Conservation (phyloP, 92 coral and sea anemone species). For the Zoanthus sociatus region DNA sequence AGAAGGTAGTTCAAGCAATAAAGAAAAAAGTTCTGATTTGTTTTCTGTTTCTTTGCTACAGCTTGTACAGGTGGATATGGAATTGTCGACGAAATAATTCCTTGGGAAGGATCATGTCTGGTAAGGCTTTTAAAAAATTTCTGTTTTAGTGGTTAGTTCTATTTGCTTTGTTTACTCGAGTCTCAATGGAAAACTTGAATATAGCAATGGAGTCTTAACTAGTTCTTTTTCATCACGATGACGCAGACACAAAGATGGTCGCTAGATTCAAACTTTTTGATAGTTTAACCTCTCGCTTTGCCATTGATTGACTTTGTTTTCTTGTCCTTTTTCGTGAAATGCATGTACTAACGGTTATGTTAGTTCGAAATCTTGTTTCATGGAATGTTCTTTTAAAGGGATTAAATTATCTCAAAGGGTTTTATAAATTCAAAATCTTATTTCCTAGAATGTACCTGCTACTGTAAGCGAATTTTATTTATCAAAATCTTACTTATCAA, state of each 20-base stretch:
- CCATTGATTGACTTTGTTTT: background rate
- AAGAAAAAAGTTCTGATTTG: background rate
- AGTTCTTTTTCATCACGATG: too few relatives aligned
- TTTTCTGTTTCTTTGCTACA: background rate
- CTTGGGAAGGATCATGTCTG: slow-evolving; percentile 20
- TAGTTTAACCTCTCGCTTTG: background rate
- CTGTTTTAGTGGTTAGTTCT: background rate
- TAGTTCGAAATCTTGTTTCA: background rate
- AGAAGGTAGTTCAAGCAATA: background rate
- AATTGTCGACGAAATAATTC: slow-evolving; percentile 38
- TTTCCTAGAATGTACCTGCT: background rate
- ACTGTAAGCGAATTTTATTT: too few relatives aligned
- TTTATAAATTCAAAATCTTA: too few relatives aligned
- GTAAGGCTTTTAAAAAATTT: background rate
- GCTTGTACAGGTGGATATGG: slow-evolving; percentile 24
- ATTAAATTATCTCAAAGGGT: too few relatives aligned
- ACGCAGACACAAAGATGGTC: background rate
- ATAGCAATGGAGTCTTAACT: background rate
- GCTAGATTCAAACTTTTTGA: background rate
- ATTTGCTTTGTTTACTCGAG: background rate
- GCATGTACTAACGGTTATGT: background rate
- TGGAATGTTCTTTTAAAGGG: background rate
- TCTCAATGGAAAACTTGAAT: too few relatives aligned
- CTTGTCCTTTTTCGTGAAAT: background rate
- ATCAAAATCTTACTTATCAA: too few relatives aligned